Evolutionary conservation across 1,140 invertebrate species (phyloP).

Genomic region (Euura lappo): DNA sequence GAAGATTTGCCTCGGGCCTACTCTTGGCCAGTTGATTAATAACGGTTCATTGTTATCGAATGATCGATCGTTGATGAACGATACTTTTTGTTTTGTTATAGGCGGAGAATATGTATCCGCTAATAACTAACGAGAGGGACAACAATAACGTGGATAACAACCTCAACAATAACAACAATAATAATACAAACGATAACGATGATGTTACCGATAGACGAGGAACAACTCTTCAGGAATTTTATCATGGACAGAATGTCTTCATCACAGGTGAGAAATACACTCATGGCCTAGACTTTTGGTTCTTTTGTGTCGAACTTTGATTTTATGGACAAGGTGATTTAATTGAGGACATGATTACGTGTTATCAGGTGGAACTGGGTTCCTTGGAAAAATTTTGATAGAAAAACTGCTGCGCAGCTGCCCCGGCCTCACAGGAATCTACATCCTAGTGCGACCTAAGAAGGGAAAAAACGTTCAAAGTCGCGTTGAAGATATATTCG

Average conservation of each 20-base stretch:
- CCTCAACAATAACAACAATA: slow-evolving; percentile 32
- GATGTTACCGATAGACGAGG: slow-evolving; percentile 27
- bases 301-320: too few relatives aligned
- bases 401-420: slow-evolving; percentile 86
- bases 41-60: too few relatives aligned
- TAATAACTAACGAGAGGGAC: slow-evolving; percentile 36
- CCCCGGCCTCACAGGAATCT: slow-evolving; percentile 75
- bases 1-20: too few relatives aligned
- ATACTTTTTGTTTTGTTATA: neutral
- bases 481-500: slow-evolving; percentile 69
- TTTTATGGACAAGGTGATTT: too few relatives aligned
- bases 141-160: slow-evolving; percentile 40
- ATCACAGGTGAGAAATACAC: slow-evolving; percentile 44
- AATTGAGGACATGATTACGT: too few relatives aligned
- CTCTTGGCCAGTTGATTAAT: too few relatives aligned
- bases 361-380: slow-evolving; percentile 75
- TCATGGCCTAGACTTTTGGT: neutral
- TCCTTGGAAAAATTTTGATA: slow-evolving; percentile 86
- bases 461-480: slow-evolving; percentile 73
- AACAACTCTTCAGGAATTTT: slow-evolving; percentile 48
- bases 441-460: slow-evolving; percentile 81
- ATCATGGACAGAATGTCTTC: slow-evolving; percentile 44
- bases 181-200: slow-evolving; percentile 28
- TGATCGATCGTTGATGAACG: too few relatives aligned
- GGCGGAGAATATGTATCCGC: slow-evolving; percentile 12